Base-by-base conservation (phyloP, 53 echinoderm and acorn worm species). In the Luidia sarsii region DNA sequence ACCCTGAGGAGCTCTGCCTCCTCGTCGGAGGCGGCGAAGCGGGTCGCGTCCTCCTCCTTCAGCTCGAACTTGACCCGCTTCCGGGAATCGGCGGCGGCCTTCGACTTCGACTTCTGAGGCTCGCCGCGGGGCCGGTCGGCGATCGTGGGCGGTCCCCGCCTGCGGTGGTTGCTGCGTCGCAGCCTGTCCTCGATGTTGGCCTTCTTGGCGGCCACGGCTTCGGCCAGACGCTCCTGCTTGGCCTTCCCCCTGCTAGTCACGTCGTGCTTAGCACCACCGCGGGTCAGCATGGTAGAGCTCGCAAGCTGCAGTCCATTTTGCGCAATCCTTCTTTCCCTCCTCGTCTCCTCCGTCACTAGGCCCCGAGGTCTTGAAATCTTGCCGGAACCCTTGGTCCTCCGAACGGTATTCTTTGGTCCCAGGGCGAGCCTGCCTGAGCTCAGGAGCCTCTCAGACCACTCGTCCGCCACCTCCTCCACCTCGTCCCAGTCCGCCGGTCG, bases 1-100 rank as follows among this genome's bases (percentile, higher is more conserved):
- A 55, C 70, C 30, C 50, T 85, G 63, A 92, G 31, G 7, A 88
- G 83, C 37, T 89, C 65, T 6, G 75, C 45, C 15, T 83, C 88
- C 7, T 87, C 81, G 2, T 83, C 79, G 18, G 85, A 38, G n/a
- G 75, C 28, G 2, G 64, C 71, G 65, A 87, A 75, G 41, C 70
- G 71, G 0, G 85, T 33, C n/a, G 59, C 33, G 48, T 57, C 71
- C 13, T 18, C 33, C 35, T 72, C 72, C 3, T 8, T 35, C 35
- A 72, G 72, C 61, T 77, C 77, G 45, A 30, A 48, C 29, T 51
- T 64, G 64, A 64, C 71, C 0, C 39, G 43, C 29, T 70, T 31
- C n/a, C n/a, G n/a, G n/a, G n/a, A n/a, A n/a, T n/a, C n/a, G n/a
- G n/a, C n/a, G 37, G 28, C 55, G 9, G 43, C 22, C 21, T 25